Evolutionary conservation across 2,888 invertebrate genomes (phyloP), one percentile per base, ranked within the genome.

Genomic region (Cheilosia soror): DNA sequence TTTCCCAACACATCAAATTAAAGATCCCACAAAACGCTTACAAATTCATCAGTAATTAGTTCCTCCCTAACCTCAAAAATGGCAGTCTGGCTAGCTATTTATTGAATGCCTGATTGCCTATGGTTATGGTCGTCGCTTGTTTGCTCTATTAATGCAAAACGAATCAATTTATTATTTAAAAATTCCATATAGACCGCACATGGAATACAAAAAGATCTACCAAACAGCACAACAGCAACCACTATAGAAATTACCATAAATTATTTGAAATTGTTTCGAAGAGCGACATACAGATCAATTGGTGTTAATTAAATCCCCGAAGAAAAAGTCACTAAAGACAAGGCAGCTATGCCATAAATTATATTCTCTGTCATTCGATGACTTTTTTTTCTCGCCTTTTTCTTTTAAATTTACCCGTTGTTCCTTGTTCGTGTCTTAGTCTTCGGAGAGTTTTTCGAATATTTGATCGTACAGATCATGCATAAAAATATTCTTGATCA

Each of bases 301-400:
- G 92, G 91, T 91, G 92, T 92, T 92, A 92, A 92, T 92, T 92
- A 92, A 92, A 92, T 92, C 91, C 91, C 91, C 90, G 91, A 84
- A 87, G 80, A 73, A 87, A 78, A 73, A 83, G 83, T 80, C 86
- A 86, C 83, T 71, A 77, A 76, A 86, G 78, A 87, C 81, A 87
- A 87, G 87, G 66, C 72, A 87, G 79, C 75, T 62, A 63, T 40
- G 76, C 73, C 82, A 88, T 88, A 88, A 88, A 88, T 88, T 87
- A 88, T 87, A 33, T 78, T 84, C 73, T 83, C 71, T 80, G 78
- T 75, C 78, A 65, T 15, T 78, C 51, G 75, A 25, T 62, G 78
- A 71, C 51, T 68, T 65, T 58, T 33, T 77, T 37, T 62, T 37
- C 20, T 37, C 55, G 31, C 7, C 31, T 69, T 57, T 73, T 44